Percentiles rank a stretch among this genome's conserved stretches.
Conservation (phyloP, 2,797 vertebrate species). For the Capromys pilorides region DNA sequence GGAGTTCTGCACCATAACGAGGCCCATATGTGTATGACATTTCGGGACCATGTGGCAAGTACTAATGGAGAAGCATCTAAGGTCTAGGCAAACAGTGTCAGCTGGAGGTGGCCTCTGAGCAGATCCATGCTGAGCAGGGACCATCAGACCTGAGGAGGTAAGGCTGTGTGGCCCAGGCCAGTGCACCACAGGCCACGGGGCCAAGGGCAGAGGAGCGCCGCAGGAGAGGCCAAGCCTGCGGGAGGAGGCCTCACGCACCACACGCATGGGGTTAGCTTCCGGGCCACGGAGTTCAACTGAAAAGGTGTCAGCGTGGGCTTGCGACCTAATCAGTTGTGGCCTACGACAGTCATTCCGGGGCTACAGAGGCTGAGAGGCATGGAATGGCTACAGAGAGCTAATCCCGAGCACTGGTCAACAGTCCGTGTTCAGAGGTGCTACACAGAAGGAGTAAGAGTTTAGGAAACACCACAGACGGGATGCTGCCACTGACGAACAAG, state of each 20-base stretch:
- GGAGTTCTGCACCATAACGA: not conserved
- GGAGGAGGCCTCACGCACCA: not conserved
- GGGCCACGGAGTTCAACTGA: not conserved
- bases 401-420: not conserved
- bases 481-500: too few species aligned
- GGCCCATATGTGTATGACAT: not conserved
- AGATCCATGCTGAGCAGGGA: rapidly evolving
- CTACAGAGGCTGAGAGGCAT: not conserved
- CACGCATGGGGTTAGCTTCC: rapidly evolving
- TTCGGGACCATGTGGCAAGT: not conserved
- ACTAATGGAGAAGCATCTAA: rapidly evolving
- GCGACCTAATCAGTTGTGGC: too few species aligned
- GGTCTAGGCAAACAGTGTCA: too few species aligned
- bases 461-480: not conserved
- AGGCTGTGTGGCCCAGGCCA: not conserved
- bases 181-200: not conserved
- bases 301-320: not conserved
- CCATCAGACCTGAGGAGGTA: not conserved
- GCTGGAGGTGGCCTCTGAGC: not conserved
- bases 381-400: not conserved
- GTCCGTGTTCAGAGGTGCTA: not conserved
- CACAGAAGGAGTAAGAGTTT: not conserved
- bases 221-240: not conserved
- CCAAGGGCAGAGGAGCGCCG: rapidly evolving
- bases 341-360: not conserved